Evolutionary conservation across 2,888 invertebrate genomes (phyloP).

Genomic region (Spilarctia lutea): DNA sequence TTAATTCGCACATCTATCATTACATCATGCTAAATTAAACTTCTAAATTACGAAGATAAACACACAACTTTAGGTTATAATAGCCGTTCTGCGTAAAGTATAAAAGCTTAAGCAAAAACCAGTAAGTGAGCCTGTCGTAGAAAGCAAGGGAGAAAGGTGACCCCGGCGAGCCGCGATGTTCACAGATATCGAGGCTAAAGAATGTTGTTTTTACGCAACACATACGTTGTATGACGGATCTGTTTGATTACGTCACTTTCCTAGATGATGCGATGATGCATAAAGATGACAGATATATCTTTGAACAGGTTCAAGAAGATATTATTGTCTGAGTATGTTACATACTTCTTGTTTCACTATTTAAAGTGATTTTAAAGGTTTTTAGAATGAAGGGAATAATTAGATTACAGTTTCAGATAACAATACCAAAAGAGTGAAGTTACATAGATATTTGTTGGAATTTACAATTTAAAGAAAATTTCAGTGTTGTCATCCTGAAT

Average conservation of each 20-base stretch:
- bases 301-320: slow-evolving; percentile 23
- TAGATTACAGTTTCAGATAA: background rate
- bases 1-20: background rate
- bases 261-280: slow-evolving; percentile 11
- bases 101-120: slow-evolving; percentile 9
- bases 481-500: background rate
- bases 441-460: background rate
- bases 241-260: slow-evolving; percentile 24
- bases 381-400: background rate
- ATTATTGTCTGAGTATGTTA: background rate
- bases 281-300: slow-evolving; percentile 22
- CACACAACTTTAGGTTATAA: background rate
- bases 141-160: slow-evolving; percentile 75
- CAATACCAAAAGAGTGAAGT: background rate
- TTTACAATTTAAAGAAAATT: background rate
- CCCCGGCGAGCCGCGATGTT: slow-evolving; percentile 45
- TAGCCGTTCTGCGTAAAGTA: background rate
- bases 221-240: slow-evolving; percentile 44
- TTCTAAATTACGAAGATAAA: background rate
- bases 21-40: background rate
- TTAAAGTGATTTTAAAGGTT: background rate
- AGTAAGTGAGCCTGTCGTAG: slow-evolving; percentile 56
- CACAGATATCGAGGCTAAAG: slow-evolving; percentile 62
- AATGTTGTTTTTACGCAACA: slow-evolving; percentile 65
- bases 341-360: background rate